phyloP scores from a whole-genome alignment of 2,113 vertebrate genomes.

The Myiozetetes cayanensis region DNA sequence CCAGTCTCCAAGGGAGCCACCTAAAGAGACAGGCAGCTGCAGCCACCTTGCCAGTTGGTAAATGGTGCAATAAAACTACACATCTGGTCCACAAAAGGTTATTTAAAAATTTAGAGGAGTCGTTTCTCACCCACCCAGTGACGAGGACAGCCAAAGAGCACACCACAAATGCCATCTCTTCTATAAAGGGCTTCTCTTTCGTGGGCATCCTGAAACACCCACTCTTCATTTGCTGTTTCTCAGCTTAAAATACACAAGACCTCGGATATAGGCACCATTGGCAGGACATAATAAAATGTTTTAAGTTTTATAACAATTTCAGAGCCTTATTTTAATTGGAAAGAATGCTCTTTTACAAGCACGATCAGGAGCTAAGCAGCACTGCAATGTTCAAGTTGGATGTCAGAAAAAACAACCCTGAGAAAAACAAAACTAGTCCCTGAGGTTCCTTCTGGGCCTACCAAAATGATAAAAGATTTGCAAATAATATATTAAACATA shows the following conservation, averaged over 20 bases:
- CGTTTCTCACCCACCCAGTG: background rate
- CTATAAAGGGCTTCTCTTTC: background rate
- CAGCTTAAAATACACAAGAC: background rate
- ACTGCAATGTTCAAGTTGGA: background rate
- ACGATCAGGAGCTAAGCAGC: background rate
- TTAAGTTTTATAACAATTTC: background rate
- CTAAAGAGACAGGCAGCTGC: background rate
- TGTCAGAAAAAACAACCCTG: background rate
- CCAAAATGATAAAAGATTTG: background rate
- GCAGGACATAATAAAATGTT: background rate
- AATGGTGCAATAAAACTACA: background rate
- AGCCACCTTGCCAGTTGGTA: background rate
- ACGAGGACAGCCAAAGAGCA: background rate
- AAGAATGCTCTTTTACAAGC: background rate
- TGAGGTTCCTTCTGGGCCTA: background rate
- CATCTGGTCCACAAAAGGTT: background rate
- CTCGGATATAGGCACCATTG: background rate
- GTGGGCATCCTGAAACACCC: background rate
- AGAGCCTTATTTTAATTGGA: background rate
- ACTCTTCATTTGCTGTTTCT: fast-evolving
- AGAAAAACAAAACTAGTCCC: background rate
- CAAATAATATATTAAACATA: background rate
- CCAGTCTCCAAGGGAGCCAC: background rate
- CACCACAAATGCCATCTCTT: background rate
- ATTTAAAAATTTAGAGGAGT: background rate